Evolutionary conservation across 2,888 invertebrate genomes (phyloP), one percentile per base, ranked within the genome.

Genomic region (Eupeodes luniger): DNA sequence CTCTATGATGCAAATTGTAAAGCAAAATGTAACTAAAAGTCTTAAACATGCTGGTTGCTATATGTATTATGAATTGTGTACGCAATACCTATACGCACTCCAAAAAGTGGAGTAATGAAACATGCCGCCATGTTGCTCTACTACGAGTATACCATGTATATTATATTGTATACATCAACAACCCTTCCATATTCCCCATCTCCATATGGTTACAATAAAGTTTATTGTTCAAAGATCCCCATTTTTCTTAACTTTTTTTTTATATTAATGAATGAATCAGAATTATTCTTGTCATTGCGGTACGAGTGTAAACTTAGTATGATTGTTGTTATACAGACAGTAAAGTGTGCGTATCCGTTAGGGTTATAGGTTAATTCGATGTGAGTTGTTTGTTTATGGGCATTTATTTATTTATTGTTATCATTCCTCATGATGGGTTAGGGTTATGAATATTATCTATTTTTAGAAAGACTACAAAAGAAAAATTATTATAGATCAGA

Each of bases 281-380:
- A 78, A 59, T 64, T 40, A 59, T 64, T 75, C 49, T 47, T 72
- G 76, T 72, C 72, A 77, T 69, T 78, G 77, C 44, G 49, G 74
- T 72, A 66, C 66, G 27, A 27, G 27, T 27, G 27, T 27, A 40
- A 5, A 40, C 40, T 55, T 57, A 74, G 12, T 14, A n/a, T n/a
- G 74, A 78, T 72, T 64, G 72, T 74, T 72, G 67, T 47, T 14
- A 4, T 14, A 49, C 40, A 40, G 40, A 16, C 66, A 59, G 40
- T 66, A 27, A 40, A 78, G 47, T 47, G 59, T 64, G 69, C 79
- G 64, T 70, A 69, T 86, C 70, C 64, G 86, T 55, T 84, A 40
- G 77, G 81, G 77, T 81, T 74, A 84, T 57, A 74, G 81, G 82
- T 86, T 86, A 79, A 82, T 82, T 64, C 44, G 34, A 64, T 78